Base-by-base conservation (phyloP, 2,888 invertebrate genomes). In the Sarcophaga subvicina region DNA sequence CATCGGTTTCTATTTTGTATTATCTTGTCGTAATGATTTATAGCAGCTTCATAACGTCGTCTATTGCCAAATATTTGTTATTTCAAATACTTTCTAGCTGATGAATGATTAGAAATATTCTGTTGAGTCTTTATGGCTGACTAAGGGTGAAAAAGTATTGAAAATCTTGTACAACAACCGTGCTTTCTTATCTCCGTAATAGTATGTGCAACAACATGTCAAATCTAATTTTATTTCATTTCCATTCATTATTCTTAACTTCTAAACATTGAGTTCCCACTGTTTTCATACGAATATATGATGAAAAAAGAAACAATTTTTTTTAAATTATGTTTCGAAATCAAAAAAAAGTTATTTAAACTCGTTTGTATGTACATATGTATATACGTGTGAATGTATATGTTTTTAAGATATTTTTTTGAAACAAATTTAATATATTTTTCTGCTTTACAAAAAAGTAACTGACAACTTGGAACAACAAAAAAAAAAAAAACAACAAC, bases 131-230 rank as follows among this genome's bases (percentile, higher is more conserved):
- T 0, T 54, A 14, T 54, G 12, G 12, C 54, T 54, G 54, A n/a
- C 27, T 75, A 66, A 73, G 80, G 85, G 85, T 82, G 80, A 81
- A 77, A 76, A 86, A 71, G 60, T 79, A 66, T 82, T 70, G 81
- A 83, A 62, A 73, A 49, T 70, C 47, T 62, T 70, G 12, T 49
- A 25, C 59, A 3, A 60, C 20, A 8, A 62, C 3, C 71, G 72
- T 83, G 71, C 63, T 78, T 79, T 83, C 76, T 88, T 85, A 88
- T 87, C 87, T 85, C 59, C 70, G 70, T 81, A 37, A 37, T 8
- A 37, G 8, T 37, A 88, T 88, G 85, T 85, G 88, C 88, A 87
- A 85, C 88, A 89, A 86, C 88, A 89, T 88, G 86, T 88, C 87
- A 88, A 89, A 89, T 88, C 77, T 86, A 88, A 88, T 89, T 86